A percentile compares a stretch with the other conserved stretches of the same genome.
These are phyloP conservation scores for Gambusia yucatana DNA, from an alignment of 2,797 vertebrate genomes.

Conservation along the genomic window DNA sequence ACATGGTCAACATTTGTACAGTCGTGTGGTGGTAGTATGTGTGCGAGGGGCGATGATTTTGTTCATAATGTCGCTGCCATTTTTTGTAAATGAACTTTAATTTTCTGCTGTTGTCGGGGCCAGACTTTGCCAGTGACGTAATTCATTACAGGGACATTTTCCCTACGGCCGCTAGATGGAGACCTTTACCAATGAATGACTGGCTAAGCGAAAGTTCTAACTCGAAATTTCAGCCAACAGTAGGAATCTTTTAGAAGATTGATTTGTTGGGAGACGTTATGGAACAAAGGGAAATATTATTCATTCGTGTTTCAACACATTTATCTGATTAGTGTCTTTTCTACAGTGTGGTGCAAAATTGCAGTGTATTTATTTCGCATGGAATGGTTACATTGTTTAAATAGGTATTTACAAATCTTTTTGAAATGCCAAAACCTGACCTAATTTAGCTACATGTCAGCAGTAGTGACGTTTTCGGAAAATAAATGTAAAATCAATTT, in stretches of 20 bases:
- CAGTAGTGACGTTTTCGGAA: background rate
- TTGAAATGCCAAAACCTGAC: background rate
- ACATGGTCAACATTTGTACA: background rate
- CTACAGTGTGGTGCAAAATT: background rate
- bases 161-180: slow-evolving; percentile 62
- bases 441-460: background rate
- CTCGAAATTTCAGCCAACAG: background rate
- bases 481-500: background rate
- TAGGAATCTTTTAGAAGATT: background rate
- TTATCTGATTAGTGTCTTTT: background rate
- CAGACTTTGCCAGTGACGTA: slow-evolving; percentile 61
- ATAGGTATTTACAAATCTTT: background rate
- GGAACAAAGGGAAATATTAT: background rate
- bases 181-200: slow-evolving; percentile 50
- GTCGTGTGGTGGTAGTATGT: slow-evolving; percentile 4
- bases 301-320: background rate
- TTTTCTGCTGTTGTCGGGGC: slow-evolving; percentile 11
- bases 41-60: background rate
- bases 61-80: background rate
- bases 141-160: slow-evolving; percentile 18
- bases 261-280: too few relatives aligned
- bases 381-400: background rate
- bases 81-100: slow-evolving; percentile 18
- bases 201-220: background rate
- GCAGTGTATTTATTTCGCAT: background rate